Evolutionary conservation across 2,888 invertebrate species (phyloP).

Genomic region (Homarus gammarus): DNA sequence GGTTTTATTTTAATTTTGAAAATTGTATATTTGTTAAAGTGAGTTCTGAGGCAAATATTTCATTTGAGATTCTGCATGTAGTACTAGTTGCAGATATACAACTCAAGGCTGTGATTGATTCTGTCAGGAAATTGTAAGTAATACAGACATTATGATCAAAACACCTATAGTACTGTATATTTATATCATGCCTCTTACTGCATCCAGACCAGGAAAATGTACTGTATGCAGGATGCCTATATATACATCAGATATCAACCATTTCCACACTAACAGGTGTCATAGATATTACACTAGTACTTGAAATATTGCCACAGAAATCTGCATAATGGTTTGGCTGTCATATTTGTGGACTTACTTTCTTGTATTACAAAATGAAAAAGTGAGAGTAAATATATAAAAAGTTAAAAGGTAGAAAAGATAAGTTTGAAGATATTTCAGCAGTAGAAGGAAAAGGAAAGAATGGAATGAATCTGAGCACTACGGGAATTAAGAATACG

Average conservation of each 20-base stretch:
- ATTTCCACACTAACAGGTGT: not conserved
- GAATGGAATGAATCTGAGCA: too few relatives aligned
- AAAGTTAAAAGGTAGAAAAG: too few relatives aligned
- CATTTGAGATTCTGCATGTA: not conserved
- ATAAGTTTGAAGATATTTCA: not conserved
- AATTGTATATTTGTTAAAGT: too few relatives aligned
- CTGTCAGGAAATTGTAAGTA: too few relatives aligned
- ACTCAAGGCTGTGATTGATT: constrained; percentile 35
- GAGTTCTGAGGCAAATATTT: not conserved
- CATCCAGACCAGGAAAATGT: not conserved
- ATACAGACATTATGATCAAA: not conserved
- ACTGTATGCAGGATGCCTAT: not conserved
- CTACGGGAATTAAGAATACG: too few relatives aligned
- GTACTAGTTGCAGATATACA: constrained; percentile 32
- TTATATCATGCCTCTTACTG: not conserved
- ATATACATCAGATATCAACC: not conserved
- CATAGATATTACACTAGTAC: not conserved
- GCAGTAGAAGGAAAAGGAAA: not conserved
- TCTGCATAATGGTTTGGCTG: too few relatives aligned
- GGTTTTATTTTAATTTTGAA: too few relatives aligned
- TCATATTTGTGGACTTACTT: too few relatives aligned
- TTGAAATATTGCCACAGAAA: not conserved
- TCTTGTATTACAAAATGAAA: too few relatives aligned
- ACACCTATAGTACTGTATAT: not conserved
- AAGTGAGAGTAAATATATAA: too few relatives aligned